Base-by-base conservation (phyloP, 2,888 invertebrate genomes). In the Chrysolina haemoptera region DNA sequence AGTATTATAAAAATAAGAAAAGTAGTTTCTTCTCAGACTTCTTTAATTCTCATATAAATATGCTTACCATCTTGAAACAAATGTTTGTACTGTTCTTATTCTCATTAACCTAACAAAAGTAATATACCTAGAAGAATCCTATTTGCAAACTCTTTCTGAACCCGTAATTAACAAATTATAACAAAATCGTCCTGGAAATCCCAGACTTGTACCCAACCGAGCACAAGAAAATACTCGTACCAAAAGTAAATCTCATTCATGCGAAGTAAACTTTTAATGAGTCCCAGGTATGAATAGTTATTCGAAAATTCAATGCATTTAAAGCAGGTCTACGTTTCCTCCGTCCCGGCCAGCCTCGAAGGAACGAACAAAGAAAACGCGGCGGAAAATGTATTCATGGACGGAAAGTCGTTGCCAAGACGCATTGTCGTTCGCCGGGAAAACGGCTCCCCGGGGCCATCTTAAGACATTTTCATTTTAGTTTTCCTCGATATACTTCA, bases 401-500 rank as follows among this genome's bases (percentile, higher is more conserved):
- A 84, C 84, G 84, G 84, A 82, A 84, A 84, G 85, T 83, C 85
- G 84, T 85, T 85, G 85, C 85, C 84, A 87, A 88, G 88, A 88
- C 88, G 87, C 88, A 88, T 88, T 88, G 88, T 88, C 87, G 86
- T 87, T 87, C 85, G 84, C 84, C 82, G 82, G 82, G 83, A 79
- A 83, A 86, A 87, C 84, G 82, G 81, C 82, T 79, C 88, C 84
- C 87, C 75, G 64, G 87, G 86, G 88, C 82, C 83, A 85, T 83
- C 85, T 88, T 85, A 84, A 85, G 86, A 86, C 86, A 84, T 87
- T 87, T 87, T 87, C 87, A 87, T 87, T 87, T 87, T 85, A 86
- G 86, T 84, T 86, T 86, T 85, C 85, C 77, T 71, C 59, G 71
- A 76, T 78, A 81, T 81, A 82, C 82, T 79, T 83, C 81, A 81